Evolutionary conservation across 2,888 invertebrate genomes (phyloP).

Genomic region (Drosophila macrothrix): DNA sequence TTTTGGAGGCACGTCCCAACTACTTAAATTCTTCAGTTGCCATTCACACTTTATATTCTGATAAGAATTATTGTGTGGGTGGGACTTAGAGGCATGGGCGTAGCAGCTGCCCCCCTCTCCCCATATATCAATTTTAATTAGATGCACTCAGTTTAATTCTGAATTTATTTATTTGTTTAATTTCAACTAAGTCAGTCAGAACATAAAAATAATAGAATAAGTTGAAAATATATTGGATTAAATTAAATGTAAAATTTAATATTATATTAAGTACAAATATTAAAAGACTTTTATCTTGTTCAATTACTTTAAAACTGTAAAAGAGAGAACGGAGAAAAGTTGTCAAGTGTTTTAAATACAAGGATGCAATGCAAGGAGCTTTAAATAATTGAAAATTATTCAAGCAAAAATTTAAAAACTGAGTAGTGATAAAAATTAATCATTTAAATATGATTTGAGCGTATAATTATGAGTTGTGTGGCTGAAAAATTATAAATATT

Average conservation of each 20-base stretch:
- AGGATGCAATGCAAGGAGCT: background rate
- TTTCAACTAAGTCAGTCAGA: background rate
- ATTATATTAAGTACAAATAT: background rate
- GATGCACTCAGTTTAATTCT: background rate
- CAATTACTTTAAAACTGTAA: background rate
- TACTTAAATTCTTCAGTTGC: background rate
- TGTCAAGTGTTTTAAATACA: background rate
- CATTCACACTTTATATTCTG: background rate
- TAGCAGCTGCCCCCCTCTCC: background rate
- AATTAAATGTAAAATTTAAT: background rate
- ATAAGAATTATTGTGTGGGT: background rate
- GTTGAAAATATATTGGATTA: background rate
- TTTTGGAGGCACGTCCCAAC: constrained; percentile 51
- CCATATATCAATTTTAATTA: background rate
- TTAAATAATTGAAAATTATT: background rate
- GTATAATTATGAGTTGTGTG: background rate
- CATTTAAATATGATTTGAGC: background rate
- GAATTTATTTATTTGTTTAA: background rate
- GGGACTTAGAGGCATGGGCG: background rate
- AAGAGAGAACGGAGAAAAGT: background rate
- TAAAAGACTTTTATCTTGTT: background rate
- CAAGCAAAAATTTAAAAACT: background rate
- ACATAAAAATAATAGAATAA: background rate
- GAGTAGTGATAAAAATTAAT: background rate
- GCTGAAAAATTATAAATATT: background rate